Percentiles rank a stretch among this genome's conserved stretches.
Conservation (phyloP, 2,113 vertebrate genomes). For the Camelus dromedarius region DNA sequence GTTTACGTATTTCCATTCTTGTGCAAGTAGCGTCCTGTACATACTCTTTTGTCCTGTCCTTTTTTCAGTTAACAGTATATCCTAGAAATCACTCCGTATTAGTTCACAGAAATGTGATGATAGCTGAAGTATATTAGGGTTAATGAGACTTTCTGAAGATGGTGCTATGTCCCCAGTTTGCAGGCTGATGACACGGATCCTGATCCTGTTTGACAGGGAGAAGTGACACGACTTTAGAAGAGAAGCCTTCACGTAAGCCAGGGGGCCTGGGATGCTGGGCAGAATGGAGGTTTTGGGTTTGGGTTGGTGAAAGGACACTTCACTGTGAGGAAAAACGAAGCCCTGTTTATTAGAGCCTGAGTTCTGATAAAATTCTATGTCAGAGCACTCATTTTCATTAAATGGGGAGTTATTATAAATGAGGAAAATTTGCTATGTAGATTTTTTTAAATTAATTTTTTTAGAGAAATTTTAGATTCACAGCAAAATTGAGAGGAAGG, state of each 20-base stretch:
- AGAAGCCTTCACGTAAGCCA: no score
- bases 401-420: not conserved
- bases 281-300: not conserved
- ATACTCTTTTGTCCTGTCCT: not conserved
- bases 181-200: fast-evolving
- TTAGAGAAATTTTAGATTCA: not conserved
- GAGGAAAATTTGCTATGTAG: not conserved
- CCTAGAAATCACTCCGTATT: not conserved
- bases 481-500: not conserved
- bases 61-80: not conserved
- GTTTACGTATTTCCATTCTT: not conserved
- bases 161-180: not conserved
- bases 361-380: not conserved
- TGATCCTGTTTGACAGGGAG: not conserved
- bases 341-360: not conserved
- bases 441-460: not conserved
- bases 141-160: not conserved
- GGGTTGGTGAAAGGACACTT: not conserved
- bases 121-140: not conserved
- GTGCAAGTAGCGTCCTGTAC: not conserved
- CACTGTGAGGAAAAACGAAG: not conserved
- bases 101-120: not conserved
- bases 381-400: not conserved
- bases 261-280: not conserved
- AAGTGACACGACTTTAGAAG: not conserved